A percentile compares a stretch with the other conserved stretches of the same genome.
Evolutionary conservation across 2,797 vertebrate species (phyloP).

Genomic region (Helarctos malayanus): DNA sequence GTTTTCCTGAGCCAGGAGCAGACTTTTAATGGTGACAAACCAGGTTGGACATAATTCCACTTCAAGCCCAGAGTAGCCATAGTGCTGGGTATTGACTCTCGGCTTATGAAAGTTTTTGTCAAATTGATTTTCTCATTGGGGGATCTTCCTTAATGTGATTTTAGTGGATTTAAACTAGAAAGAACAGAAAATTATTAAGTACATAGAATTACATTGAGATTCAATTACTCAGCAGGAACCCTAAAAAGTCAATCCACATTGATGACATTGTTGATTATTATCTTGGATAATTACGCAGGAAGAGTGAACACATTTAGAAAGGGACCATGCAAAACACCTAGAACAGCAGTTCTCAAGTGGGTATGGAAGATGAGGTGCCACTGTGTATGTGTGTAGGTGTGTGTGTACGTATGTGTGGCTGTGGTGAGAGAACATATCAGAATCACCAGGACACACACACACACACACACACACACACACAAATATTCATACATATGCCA

Average conservation of each 20-base stretch:
- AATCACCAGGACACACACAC: neutral
- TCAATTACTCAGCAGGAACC: slow-evolving; percentile 22
- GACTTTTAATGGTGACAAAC: neutral
- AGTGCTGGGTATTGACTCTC: neutral
- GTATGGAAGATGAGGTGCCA: neutral
- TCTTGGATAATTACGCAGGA: slow-evolving; percentile 25
- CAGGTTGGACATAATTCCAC: neutral
- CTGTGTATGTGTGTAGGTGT: too few species aligned
- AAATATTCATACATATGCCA: neutral
- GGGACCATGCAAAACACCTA: neutral
- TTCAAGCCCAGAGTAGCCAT: neutral
- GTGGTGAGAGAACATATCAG: neutral
- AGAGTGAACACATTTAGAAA: neutral
- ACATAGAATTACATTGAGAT: neutral
- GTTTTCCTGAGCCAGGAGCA: slow-evolving; percentile 15
- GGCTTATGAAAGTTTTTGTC: neutral
- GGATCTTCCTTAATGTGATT: neutral
- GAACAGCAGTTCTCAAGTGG: neutral
- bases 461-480: neutral
- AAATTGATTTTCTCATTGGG: slow-evolving; percentile 5
- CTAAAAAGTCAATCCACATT: neutral
- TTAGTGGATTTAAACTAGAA: neutral
- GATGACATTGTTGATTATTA: neutral
- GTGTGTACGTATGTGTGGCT: neutral
- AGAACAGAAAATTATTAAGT: neutral